These are phyloP conservation scores for Sapajus apella DNA, from an alignment of 2,113 vertebrate genomes.

Conservation along the genomic window DNA sequence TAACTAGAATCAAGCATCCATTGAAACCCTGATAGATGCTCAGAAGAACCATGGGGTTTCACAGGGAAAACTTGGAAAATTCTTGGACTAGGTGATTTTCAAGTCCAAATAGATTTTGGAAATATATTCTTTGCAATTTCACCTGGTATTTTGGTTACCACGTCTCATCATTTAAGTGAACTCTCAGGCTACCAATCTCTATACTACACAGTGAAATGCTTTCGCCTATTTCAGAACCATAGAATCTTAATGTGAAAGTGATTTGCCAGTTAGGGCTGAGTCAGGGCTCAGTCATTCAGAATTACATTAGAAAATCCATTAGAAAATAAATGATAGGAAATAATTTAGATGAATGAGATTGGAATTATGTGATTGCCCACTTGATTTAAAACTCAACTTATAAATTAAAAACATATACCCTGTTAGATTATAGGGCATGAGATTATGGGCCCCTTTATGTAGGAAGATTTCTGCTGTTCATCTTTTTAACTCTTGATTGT, in stretches of 20 bases:
- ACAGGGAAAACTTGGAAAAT: neutral
- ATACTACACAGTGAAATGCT: neutral
- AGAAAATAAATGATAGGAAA: constrained; percentile 42
- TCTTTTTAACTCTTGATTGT: neutral
- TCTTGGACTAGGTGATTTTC: neutral
- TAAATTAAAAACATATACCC: constrained; percentile 33
- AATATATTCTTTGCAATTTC: neutral
- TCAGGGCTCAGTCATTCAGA: neutral
- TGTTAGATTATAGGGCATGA: neutral
- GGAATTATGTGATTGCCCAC: neutral
- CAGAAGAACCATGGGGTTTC: neutral
- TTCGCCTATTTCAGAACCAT: neutral
- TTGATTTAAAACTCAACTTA: constrained; percentile 38
- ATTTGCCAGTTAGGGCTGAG: neutral
- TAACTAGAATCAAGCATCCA: neutral
- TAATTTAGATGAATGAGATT: constrained; percentile 58
- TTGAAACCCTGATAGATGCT: neutral
- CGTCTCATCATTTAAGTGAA: neutral
- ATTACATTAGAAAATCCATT: constrained; percentile 36
- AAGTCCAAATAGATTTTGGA: neutral
- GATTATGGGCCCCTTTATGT: neutral
- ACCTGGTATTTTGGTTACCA: neutral
- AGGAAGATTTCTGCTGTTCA: neutral
- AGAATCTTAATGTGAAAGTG: neutral
- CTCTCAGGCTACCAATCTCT: neutral